phyloP scores from a whole-genome alignment of 2,888 invertebrate genomes.

The Zygothrica quintamaculata region DNA sequence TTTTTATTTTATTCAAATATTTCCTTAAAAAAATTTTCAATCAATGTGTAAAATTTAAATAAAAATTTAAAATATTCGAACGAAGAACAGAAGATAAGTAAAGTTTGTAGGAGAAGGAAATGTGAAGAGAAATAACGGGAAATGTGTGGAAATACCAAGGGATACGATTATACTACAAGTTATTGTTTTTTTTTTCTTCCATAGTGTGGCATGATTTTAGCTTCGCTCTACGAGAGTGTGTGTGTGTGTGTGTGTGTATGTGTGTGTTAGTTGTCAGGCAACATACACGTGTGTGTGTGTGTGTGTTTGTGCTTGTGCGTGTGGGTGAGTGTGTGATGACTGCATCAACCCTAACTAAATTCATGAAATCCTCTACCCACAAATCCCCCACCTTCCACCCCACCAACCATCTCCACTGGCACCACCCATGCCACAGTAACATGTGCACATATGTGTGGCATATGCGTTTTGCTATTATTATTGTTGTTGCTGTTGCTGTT shows the following conservation, averaged over 20 bases:
- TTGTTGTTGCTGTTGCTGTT: slow-evolving; percentile 29
- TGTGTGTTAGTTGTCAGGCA: no score
- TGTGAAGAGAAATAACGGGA: background rate
- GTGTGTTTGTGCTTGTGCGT: background rate
- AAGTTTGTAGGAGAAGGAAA: background rate
- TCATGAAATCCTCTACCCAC: background rate
- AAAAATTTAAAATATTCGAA: slow-evolving; percentile 19
- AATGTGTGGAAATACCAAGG: slow-evolving; percentile 16
- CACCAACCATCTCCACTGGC: background rate
- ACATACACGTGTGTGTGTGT: background rate
- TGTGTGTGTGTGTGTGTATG: slow-evolving; percentile 11
- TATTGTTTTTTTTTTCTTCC: slow-evolving; percentile 16
- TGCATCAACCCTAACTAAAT: slow-evolving; percentile 36
- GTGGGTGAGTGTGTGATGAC: background rate
- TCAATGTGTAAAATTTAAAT: background rate
- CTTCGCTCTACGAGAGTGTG: slow-evolving; percentile 35
- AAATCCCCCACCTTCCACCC: background rate
- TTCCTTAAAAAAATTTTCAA: no score
- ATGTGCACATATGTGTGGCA: slow-evolving; percentile 57
- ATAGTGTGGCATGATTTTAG: slow-evolving; percentile 25
- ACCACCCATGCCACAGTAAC: background rate
- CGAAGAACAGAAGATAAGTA: background rate
- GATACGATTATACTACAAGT: slow-evolving; percentile 1
- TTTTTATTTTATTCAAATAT: no score
- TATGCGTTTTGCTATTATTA: slow-evolving; percentile 53